Percentiles rank a stretch among this genome's conserved stretches.
These are phyloP conservation scores for Chloroclysta siterata DNA, from an alignment of 2,888 invertebrate genomes.

Conservation along the genomic window DNA sequence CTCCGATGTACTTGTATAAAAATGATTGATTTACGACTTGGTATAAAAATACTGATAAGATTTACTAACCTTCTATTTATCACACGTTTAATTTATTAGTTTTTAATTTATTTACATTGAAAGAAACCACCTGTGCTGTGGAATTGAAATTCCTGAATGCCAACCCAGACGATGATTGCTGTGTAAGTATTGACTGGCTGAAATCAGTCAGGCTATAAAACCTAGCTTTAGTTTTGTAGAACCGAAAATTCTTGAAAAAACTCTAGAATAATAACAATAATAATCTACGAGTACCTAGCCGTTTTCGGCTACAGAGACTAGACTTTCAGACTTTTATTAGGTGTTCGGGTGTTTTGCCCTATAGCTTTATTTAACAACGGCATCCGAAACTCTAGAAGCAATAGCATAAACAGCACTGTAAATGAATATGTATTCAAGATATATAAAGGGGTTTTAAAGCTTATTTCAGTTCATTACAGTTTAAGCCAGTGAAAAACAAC, in stretches of 20 bases:
- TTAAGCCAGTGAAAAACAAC: conserved; percentile 1
- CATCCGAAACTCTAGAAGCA: too few species aligned
- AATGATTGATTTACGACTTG: conserved; percentile 41
- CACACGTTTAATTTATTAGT: conserved; percentile 15
- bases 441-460: too few species aligned
- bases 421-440: too few species aligned
- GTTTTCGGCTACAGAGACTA: too few species aligned
- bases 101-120: conserved; percentile 4
- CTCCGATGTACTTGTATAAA: conserved; percentile 17
- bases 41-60: conserved; percentile 41
- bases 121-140: conserved; percentile 9
- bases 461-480: neutral
- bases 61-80: conserved; percentile 5
- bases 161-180: neutral
- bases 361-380: too few species aligned
- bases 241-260: neutral
- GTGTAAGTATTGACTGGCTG: neutral
- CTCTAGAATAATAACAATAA: neutral
- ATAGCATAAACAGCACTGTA: too few species aligned
- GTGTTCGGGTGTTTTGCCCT: too few species aligned
- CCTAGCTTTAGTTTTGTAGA: neutral
- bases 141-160: neutral
- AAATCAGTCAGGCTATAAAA: neutral
- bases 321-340: too few species aligned
- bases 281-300: too few species aligned